Base-by-base conservation (phyloP, 2,888 invertebrate genomes). In the Apodemia mormo region DNA sequence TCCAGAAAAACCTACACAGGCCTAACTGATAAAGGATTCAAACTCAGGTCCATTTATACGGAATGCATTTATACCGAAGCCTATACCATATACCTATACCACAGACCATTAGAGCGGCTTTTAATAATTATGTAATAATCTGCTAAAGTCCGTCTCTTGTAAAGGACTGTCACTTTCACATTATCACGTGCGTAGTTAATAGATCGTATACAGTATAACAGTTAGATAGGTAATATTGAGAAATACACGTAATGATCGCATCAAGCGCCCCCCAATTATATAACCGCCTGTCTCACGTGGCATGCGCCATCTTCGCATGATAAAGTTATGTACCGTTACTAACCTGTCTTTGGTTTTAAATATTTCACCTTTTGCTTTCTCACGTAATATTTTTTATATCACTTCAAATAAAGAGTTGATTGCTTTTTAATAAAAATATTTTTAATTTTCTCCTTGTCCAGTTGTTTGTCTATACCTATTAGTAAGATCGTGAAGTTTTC, bases 91-190 rank as follows among this genome's bases (percentile, higher is more conserved):
- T 22, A 22, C 22, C 40, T 40, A 40, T 9, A 10, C 2, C 1
- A 10, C 6, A 40, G 45, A 45, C 10, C 10, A 45, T 45, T 45
- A 45, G 9, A 45, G 9, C 49, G 14, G n/a, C 52, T 52, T 52
- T 52, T 52, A 52, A 52, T 52, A 52, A 52, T 52, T n/a, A 52
- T 52, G 52, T 52, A 52, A 52, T 52, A 52, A 52, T 52, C 49
- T 14, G 49, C 49, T 4, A 14, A 14, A 49, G 49, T 14, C 49
- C 14, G 49, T 49, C 49, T 49, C n/a, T n/a, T n/a, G n/a, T n/a
- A 52, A 52, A n/a, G 40, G 68, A 71, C 73, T 73, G 75, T 75
- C 74, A 77, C 77, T 80, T 77, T 77, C 76, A 74, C 76, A 67
- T 56, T 58, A 68, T 77, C 76, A 76, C 76, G 73, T 76, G 76